phyloP scores from a whole-genome alignment of 2,888 invertebrate genomes.

The Anoplius nigerrimus region DNA sequence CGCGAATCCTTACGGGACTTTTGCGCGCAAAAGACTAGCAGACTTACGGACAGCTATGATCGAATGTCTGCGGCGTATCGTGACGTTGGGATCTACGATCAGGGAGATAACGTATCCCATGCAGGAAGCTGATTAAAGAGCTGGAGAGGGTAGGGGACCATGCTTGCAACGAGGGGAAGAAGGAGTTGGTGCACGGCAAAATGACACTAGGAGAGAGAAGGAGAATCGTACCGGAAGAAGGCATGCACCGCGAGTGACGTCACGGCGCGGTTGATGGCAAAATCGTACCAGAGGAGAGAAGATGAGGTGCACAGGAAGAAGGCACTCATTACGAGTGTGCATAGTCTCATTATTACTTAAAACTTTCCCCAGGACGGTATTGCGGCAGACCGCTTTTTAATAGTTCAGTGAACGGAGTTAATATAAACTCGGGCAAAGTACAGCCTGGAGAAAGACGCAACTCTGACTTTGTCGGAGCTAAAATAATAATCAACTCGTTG shows the following conservation, averaged over 20 bases:
- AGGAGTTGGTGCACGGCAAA: slow-evolving; percentile 33
- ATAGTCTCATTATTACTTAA: too few species aligned
- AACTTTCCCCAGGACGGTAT: background rate
- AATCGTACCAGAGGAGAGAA: too few species aligned
- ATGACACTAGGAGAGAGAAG: background rate
- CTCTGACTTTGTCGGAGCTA: background rate
- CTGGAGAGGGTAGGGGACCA: slow-evolving; percentile 53
- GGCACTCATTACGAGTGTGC: slow-evolving; percentile 65
- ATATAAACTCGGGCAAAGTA: slow-evolving; percentile 10
- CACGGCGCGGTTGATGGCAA: too few species aligned
- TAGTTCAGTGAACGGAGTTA: slow-evolving; percentile 12
- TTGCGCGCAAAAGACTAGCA: slow-evolving; percentile 42
- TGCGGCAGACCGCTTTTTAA: background rate
- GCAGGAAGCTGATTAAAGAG: slow-evolving; percentile 69
- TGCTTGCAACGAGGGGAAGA: slow-evolving; percentile 61
- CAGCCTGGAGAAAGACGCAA: slow-evolving; percentile 14
- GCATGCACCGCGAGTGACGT: slow-evolving; percentile 46
- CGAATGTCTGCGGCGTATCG: slow-evolving; percentile 54
- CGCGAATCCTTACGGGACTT: slow-evolving; percentile 49
- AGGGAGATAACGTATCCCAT: slow-evolving; percentile 70
- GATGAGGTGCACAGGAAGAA: slow-evolving; percentile 66
- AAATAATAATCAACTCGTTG: too few species aligned
- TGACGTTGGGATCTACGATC: slow-evolving; percentile 66
- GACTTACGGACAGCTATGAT: slow-evolving; percentile 35
- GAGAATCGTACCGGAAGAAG: slow-evolving; percentile 44